Evolutionary conservation across 2,113 vertebrate species (phyloP).

Genomic region (Sylvilagus bachmani): DNA sequence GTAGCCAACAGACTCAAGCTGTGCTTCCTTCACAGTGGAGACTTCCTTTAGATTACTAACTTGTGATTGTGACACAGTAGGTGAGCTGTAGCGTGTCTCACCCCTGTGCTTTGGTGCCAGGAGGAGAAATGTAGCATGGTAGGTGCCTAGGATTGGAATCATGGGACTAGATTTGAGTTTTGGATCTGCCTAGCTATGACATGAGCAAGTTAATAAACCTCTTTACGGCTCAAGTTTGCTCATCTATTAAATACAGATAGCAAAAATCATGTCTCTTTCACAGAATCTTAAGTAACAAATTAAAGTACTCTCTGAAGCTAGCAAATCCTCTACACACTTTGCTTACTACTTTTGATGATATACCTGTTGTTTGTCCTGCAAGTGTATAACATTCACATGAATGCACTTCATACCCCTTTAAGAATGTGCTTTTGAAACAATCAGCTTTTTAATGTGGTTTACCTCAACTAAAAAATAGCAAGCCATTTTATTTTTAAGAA

Average conservation of each 20-base stretch:
- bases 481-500: slow-evolving; percentile 27
- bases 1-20: neutral
- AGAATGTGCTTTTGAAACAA: neutral
- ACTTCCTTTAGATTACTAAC: neutral
- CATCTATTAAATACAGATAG: slow-evolving; percentile 16
- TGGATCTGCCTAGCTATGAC: neutral
- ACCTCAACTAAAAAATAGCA: slow-evolving; percentile 36
- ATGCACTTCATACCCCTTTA: neutral
- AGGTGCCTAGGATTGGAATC: neutral
- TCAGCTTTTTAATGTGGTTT: slow-evolving; percentile 30
- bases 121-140: neutral
- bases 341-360: neutral
- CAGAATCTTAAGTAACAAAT: slow-evolving; percentile 8
- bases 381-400: slow-evolving; percentile 20
- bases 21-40: neutral
- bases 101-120: neutral
- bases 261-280: slow-evolving; percentile 42
- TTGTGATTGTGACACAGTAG: neutral
- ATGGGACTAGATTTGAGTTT: neutral
- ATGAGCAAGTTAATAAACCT: neutral
- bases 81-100: neutral
- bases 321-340: slow-evolving; percentile 1
- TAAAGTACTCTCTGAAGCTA: slow-evolving; percentile 1
- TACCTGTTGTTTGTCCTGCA: slow-evolving; percentile 17
- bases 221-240: neutral